A percentile compares a stretch with the other conserved stretches of the same genome.
These are phyloP conservation scores for Oenanthe melanoleuca DNA, from an alignment of 2,113 vertebrate species.

Conservation along the genomic window DNA sequence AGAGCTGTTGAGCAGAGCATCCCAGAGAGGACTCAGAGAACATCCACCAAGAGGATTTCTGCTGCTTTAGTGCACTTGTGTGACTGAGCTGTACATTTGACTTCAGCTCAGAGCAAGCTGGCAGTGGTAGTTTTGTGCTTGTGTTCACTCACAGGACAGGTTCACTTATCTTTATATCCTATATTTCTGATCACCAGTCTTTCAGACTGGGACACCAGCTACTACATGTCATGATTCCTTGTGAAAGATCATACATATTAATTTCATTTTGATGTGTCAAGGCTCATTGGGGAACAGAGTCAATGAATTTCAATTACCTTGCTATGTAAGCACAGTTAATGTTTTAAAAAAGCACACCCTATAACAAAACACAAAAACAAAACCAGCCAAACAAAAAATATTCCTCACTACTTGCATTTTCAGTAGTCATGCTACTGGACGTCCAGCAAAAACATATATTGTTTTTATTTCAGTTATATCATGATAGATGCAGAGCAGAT, in stretches of 20 bases:
- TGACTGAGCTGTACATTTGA: neutral
- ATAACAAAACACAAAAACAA: neutral
- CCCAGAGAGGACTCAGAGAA: neutral
- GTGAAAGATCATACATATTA: neutral
- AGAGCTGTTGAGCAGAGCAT: neutral
- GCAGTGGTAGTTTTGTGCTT: too few relatives aligned
- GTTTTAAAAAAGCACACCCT: accelerated
- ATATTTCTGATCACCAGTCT: neutral
- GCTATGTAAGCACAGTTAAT: neutral
- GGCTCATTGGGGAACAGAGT: neutral
- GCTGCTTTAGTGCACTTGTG: neutral
- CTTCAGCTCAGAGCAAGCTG: neutral
- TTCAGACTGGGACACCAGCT: neutral
- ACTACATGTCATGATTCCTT: neutral
- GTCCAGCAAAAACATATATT: neutral
- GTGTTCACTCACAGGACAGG: accelerated
- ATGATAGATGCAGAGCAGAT: neutral
- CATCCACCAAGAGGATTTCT: neutral
- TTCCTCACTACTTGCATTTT: neutral
- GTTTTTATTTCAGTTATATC: neutral
- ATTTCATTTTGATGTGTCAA: neutral
- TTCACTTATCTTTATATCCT: neutral
- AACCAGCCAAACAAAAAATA: neutral
- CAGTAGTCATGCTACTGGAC: neutral
- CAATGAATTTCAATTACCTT: neutral